These are phyloP conservation scores for Chloebia gouldiae DNA, from an alignment of 2,113 vertebrate genomes.

Conservation along the genomic window DNA sequence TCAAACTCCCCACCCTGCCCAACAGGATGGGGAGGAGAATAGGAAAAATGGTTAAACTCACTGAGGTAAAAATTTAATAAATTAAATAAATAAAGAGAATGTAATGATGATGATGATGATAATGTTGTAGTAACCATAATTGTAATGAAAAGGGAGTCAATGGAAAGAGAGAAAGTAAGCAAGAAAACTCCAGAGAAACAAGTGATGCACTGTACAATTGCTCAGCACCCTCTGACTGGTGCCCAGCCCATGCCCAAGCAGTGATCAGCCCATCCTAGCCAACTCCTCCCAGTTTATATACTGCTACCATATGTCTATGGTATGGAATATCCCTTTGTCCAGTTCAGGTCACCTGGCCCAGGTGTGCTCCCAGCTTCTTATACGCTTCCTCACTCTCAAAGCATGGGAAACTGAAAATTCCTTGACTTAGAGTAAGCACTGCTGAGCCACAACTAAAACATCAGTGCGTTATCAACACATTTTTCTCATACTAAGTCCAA, in stretches of 20 bases:
- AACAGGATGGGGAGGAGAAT: background rate
- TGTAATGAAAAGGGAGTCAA: background rate
- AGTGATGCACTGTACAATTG: accelerated
- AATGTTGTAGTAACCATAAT: background rate
- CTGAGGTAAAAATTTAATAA: background rate
- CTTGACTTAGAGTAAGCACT: background rate
- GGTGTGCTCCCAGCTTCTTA: background rate
- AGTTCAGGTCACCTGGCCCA: background rate
- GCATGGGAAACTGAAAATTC: background rate
- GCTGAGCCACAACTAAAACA: background rate
- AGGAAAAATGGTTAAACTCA: background rate
- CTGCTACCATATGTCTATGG: accelerated
- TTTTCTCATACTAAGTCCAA: background rate
- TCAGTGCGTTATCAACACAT: no score
- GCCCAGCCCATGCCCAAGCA: background rate
- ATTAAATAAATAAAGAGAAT: background rate
- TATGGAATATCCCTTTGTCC: background rate
- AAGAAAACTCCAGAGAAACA: background rate
- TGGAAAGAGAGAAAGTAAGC: background rate
- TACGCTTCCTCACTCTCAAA: background rate
- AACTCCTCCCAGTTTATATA: no score
- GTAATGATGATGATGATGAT: background rate
- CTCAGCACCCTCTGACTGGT: background rate
- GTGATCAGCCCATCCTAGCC: background rate
- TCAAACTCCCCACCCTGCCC: background rate